Percentiles rank a stretch among this genome's conserved stretches.
These are phyloP conservation scores for Xenopus petersii DNA, from an alignment of 2,797 vertebrate genomes.

Conservation along the genomic window DNA sequence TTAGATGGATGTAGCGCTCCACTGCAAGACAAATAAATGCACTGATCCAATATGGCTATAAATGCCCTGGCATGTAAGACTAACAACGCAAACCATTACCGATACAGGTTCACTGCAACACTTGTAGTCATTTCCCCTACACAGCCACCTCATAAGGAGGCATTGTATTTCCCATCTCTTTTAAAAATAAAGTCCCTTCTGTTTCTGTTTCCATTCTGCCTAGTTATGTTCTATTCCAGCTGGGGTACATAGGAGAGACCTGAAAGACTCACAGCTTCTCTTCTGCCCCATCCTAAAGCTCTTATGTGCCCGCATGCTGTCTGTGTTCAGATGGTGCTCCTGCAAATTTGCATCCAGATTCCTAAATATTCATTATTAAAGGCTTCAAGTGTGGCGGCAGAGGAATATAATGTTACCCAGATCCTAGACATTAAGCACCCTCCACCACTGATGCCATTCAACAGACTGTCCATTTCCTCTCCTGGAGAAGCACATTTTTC, in stretches of 20 bases:
- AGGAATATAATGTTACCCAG: neutral
- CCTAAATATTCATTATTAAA: constrained; percentile 27
- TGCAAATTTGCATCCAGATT: constrained; percentile 15
- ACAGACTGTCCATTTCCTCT: constrained; percentile 13
- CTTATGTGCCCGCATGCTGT: neutral
- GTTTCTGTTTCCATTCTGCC: neutral
- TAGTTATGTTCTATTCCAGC: neutral
- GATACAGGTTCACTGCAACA: neutral
- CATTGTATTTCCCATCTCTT: neutral
- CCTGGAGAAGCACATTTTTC: neutral
- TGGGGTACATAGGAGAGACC: neutral
- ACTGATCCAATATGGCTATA: too few relatives aligned
- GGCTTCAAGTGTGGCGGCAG: neutral
- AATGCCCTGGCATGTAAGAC: neutral
- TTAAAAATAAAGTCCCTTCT: constrained; percentile 6
- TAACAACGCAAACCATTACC: neutral
- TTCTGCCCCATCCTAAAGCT: constrained; percentile 1
- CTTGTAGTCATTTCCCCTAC: neutral
- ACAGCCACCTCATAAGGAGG: neutral
- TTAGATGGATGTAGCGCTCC: too few relatives aligned
- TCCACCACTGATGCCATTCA: too few relatives aligned
- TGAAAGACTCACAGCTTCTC: neutral
- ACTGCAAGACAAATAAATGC: too few relatives aligned
- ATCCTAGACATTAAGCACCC: constrained; percentile 13
- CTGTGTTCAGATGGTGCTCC: neutral